Base-by-base conservation (phyloP, 92 coral and sea anemone species). In the Zoanthus sociatus region DNA sequence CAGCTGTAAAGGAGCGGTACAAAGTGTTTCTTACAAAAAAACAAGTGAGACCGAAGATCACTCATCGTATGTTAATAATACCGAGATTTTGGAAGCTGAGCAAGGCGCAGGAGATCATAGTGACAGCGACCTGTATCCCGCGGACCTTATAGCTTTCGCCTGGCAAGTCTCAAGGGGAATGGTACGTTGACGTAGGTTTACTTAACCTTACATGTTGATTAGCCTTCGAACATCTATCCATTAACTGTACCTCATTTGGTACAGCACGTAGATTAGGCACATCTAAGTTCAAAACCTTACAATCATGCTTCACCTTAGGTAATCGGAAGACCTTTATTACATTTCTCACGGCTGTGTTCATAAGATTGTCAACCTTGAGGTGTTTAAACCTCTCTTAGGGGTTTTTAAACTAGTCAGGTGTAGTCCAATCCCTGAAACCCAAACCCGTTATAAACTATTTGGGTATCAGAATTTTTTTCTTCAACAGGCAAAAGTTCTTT, bases 111-210 rank as follows among this genome's bases (percentile, higher is more conserved):
- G 45, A 6, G 32, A 15, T 64, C 33, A 44, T 42, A 56, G 51
- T 30, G 88, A 83, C 4, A 91, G 79, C 0, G 88, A 78, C 6
- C 83, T 91, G 33, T 71, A 87, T 10, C 88, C 94, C 4, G 98
- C 93, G 64, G 98, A 94, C 61, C 73, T 94, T 45, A 88, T 94
- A 91, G 95, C 98, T 17, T 94, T 94, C 63, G 98, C 98, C 73
- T 94, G 98, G 98, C 98, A 94, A 84, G 93, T 94, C 46, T 77
- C 91, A 33, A 86, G 92, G 71, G 98, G 95, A 83, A 94, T 94
- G 98, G 98, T 94, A 87, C 47, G 95, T 4, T 67, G 20, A 31
- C 42, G 42, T 4, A 37, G 6, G 30, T 63, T 17, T 18, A 0
- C n/a, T 21, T 7, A 16, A 17, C 10, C 26, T 17, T 63, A 4